Evolutionary conservation across 2,113 vertebrate species (phyloP).

Genomic region (Zapornia atra): DNA sequence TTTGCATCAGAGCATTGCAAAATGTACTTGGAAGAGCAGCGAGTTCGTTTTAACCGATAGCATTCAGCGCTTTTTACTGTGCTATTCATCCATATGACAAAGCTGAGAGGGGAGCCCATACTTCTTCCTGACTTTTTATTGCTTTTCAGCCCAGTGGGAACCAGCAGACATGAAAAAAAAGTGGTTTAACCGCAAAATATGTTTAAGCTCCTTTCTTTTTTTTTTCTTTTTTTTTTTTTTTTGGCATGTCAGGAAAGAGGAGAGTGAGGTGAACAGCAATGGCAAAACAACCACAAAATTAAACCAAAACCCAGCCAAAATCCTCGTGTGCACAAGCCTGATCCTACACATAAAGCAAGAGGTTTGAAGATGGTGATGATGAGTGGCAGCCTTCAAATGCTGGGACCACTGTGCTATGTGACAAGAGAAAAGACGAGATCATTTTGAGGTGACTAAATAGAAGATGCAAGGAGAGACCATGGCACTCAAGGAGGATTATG

Average conservation of each 20-base stretch:
- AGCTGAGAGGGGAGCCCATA: conserved; percentile 78
- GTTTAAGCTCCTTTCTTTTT: conserved; percentile 48
- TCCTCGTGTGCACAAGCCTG: background rate
- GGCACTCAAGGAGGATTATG: background rate
- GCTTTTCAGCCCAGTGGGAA: conserved; percentile 81
- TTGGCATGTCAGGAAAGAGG: background rate
- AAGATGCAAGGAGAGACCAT: background rate
- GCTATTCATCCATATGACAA: conserved; percentile 81
- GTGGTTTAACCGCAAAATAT: conserved; percentile 64
- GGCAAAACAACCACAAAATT: background rate
- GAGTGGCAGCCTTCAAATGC: background rate
- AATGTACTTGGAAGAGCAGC: conserved; percentile 55
- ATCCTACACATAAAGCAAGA: background rate
- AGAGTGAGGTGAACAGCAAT: background rate
- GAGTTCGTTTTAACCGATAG: conserved; percentile 77
- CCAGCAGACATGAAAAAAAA: conserved; percentile 55
- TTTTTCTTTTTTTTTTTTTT: background rate
- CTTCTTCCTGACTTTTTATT: conserved; percentile 84
- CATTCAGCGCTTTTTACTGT: conserved; percentile 74
- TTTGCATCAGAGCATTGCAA: conserved; percentile 43
- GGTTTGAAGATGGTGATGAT: background rate
- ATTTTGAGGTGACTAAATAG: background rate
- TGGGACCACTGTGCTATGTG: rapidly evolving
- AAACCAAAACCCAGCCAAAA: background rate
- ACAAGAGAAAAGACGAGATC: background rate